Conservation (phyloP, 2,113 vertebrate genomes). For the Lagopus muta region DNA sequence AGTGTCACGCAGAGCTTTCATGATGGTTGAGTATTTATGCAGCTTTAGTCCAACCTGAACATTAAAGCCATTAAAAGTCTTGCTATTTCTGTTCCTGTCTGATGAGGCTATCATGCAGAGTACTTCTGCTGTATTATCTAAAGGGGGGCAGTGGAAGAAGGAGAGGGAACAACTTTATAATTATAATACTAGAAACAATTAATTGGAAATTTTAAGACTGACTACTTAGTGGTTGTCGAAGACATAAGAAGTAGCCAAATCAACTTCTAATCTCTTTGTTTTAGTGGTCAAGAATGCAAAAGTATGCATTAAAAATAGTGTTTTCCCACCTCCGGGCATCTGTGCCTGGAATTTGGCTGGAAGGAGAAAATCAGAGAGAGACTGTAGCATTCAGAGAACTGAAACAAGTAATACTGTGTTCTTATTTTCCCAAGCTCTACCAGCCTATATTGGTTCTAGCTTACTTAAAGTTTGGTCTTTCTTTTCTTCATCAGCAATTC, state of each 20-base stretch:
- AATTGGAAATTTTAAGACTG: not conserved
- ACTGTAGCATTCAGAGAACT: not conserved
- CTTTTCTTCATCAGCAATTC: conserved; percentile 15
- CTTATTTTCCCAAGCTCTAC: not conserved
- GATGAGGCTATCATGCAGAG: not conserved
- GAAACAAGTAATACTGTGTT: not conserved
- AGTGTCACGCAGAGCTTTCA: not conserved
- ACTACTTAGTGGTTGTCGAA: not conserved
- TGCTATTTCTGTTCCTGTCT: not conserved
- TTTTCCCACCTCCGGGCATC: not conserved
- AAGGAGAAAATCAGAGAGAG: not conserved
- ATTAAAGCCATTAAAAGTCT: conserved; percentile 3
- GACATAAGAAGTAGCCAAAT: not conserved
- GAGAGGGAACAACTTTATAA: not conserved
- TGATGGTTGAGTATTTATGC: not conserved
- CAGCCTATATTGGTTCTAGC: not conserved
- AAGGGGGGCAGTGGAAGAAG: too few species aligned
- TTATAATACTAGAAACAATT: not conserved
- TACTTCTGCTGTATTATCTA: not conserved
- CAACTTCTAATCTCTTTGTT: not conserved
- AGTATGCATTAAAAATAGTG: not conserved
- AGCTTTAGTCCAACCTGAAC: conserved; percentile 5
- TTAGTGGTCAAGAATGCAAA: not conserved
- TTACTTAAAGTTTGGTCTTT: not conserved
- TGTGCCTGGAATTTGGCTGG: conserved; percentile 5